Evolutionary conservation across 2,113 vertebrate species (phyloP).

Genomic region (Pongo abelii): DNA sequence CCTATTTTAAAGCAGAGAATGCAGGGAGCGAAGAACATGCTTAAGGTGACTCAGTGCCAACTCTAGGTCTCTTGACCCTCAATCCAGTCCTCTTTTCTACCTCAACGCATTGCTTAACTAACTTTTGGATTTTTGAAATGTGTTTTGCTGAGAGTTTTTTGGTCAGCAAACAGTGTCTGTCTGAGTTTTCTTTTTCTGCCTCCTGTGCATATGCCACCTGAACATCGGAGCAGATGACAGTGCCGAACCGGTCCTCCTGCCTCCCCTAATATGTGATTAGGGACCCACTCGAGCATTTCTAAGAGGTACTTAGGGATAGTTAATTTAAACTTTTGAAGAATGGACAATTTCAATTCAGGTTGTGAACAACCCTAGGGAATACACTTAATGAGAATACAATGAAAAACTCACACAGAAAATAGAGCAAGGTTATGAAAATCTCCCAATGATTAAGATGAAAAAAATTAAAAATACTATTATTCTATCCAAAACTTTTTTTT

Average conservation of each 20-base stretch:
- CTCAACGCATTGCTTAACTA: neutral
- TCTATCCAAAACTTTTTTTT: slow-evolving; percentile 57
- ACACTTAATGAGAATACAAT: slow-evolving; percentile 28
- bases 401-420: slow-evolving; percentile 39
- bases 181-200: neutral
- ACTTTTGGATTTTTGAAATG: neutral
- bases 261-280: slow-evolving; percentile 53
- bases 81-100: neutral
- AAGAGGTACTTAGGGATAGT: slow-evolving; percentile 52
- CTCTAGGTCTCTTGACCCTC: neutral
- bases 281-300: slow-evolving; percentile 32
- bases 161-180: neutral
- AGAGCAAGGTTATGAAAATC: slow-evolving; percentile 12
- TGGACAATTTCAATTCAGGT: slow-evolving; percentile 50
- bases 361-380: slow-evolving; percentile 50
- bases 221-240: neutral
- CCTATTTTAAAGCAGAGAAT: neutral
- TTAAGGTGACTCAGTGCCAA: neutral
- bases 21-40: neutral
- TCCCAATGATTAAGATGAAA: slow-evolving; percentile 78
- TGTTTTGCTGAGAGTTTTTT: neutral
- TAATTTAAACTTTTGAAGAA: slow-evolving; percentile 65
- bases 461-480: slow-evolving; percentile 44
- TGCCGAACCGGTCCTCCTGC: neutral
- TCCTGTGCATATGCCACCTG: neutral